Evolutionary conservation across 2,888 invertebrate genomes (phyloP).

Genomic region (Anarsia innoxiella): DNA sequence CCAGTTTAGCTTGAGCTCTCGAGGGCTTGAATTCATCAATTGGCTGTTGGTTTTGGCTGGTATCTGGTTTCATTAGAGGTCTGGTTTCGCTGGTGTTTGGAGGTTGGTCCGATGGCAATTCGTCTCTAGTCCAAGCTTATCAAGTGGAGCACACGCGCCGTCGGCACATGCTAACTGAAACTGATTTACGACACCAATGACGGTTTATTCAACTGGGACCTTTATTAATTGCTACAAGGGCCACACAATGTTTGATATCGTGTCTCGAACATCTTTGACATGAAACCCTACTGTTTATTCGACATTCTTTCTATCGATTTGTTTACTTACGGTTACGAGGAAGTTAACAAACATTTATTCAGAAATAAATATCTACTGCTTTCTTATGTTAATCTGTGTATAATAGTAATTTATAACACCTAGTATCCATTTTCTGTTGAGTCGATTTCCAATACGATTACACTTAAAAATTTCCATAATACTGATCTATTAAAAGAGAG

Average conservation of each 20-base stretch:
- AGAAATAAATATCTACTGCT: too few species aligned
- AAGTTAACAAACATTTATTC: too few species aligned
- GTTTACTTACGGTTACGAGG: too few species aligned
- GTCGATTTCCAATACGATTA: too few species aligned
- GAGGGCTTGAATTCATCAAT: not conserved
- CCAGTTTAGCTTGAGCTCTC: not conserved
- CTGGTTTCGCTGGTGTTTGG: not conserved
- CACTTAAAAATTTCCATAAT: too few species aligned
- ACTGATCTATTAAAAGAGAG: too few species aligned
- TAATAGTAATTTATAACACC: too few species aligned
- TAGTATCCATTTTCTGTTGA: too few species aligned
- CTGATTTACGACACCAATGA: conserved; percentile 59
- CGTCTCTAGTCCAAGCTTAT: conserved; percentile 59
- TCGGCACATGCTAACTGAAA: conserved; percentile 56
- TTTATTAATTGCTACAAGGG: conserved; percentile 44
- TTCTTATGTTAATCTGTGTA: too few species aligned
- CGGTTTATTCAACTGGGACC: conserved; percentile 44
- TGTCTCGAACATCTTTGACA: too few species aligned
- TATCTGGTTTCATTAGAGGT: conserved; percentile 1
- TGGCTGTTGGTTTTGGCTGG: not conserved
- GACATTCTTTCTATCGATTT: too few species aligned
- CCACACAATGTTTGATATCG: conserved; percentile 22
- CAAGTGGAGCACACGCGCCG: conserved; percentile 47
- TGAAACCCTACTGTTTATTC: too few species aligned
- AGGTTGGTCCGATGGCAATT: conserved; percentile 34